Percentiles rank a stretch among this genome's conserved stretches.
These are phyloP conservation scores for Rafetus swinhoei DNA, from an alignment of 2,113 vertebrate genomes.

Conservation along the genomic window DNA sequence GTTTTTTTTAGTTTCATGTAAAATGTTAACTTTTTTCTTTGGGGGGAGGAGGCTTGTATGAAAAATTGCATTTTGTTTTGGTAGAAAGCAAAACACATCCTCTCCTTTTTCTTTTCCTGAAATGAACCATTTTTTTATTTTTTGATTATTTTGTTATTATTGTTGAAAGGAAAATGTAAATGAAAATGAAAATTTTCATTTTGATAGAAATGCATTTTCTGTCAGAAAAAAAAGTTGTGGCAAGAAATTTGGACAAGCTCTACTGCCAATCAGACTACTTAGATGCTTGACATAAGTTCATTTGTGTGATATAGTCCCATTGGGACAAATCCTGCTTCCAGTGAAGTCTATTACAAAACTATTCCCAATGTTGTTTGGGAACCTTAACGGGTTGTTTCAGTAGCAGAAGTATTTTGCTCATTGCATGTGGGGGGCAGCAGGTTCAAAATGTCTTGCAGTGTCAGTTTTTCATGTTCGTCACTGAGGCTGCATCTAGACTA, in stretches of 20 bases:
- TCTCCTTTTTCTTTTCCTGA: background rate
- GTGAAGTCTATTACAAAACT: background rate
- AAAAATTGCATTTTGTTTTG: background rate
- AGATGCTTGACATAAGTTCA: background rate
- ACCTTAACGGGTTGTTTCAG: background rate
- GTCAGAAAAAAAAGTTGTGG: background rate
- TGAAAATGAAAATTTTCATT: background rate
- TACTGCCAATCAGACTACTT: background rate
- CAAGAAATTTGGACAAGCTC: background rate
- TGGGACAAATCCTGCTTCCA: background rate
- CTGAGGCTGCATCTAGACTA: too few species aligned
- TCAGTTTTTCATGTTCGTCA: background rate
- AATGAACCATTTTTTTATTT: background rate
- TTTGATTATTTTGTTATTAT: background rate
- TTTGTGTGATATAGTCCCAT: background rate
- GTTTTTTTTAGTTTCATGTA: background rate
- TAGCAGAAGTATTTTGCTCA: background rate
- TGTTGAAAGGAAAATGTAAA: background rate
- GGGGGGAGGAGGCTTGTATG: too few species aligned
- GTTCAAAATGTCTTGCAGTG: background rate
- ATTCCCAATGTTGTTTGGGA: too few species aligned
- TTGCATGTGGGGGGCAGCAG: fast-evolving
- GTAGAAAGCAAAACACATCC: background rate
- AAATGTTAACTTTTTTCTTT: background rate
- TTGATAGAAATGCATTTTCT: background rate